phyloP scores from a whole-genome alignment of 2,888 invertebrate species.

The Nephrotoma appendiculata region DNA sequence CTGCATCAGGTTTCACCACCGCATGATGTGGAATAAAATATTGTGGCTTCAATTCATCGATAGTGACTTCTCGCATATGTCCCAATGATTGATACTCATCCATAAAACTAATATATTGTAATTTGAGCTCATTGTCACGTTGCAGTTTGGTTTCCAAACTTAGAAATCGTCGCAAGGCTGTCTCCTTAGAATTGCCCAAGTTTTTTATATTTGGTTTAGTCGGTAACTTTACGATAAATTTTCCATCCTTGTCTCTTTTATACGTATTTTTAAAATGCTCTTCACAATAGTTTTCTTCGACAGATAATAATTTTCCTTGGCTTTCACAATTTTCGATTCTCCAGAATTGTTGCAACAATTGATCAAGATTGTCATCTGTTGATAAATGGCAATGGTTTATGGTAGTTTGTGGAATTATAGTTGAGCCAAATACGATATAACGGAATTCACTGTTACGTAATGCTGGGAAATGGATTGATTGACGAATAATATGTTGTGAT shows the following conservation, averaged over 20 bases:
- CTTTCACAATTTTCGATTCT: background rate
- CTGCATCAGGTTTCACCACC: slow-evolving; percentile 9
- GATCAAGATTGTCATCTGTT: background rate
- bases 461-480: too few relatives aligned
- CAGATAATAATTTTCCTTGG: background rate
- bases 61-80: background rate
- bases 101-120: too few relatives aligned
- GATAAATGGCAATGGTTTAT: background rate
- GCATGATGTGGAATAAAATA: slow-evolving; percentile 15
- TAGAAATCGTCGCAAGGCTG: background rate
- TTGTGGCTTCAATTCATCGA: background rate
- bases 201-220: background rate
- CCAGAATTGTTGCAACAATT: background rate
- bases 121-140: too few relatives aligned
- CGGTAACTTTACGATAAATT: background rate
- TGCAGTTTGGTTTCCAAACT: background rate
- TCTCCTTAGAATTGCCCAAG: background rate
- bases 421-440: too few relatives aligned
- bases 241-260: background rate
- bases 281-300: background rate
- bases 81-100: background rate
- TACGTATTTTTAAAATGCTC: background rate
- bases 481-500: too few relatives aligned
- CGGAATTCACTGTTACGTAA: too few relatives aligned
- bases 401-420: too few relatives aligned